Percentiles rank a stretch among this genome's conserved stretches.
Evolutionary conservation across 2,888 invertebrate species (phyloP).

Genomic region (Napeogenes inachia): DNA sequence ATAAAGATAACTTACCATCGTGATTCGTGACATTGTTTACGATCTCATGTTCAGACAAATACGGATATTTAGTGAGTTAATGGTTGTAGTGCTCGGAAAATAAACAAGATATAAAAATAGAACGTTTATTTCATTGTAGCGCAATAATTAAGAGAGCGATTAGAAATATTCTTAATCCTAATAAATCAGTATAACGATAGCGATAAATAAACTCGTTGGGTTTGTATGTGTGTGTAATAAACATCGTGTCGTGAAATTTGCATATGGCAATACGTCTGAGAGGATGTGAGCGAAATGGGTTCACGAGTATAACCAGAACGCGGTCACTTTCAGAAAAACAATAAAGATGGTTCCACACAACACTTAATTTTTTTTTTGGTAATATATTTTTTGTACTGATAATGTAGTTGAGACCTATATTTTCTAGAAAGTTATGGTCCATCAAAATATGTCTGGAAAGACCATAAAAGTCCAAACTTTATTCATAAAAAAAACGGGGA

Average conservation of each 20-base stretch:
- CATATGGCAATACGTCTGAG: constrained; percentile 58
- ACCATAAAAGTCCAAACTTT: no score
- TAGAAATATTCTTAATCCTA: constrained; percentile 28
- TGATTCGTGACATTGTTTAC: constrained; percentile 53
- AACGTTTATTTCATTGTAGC: not conserved
- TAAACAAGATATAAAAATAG: not conserved
- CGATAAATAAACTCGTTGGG: constrained; percentile 36
- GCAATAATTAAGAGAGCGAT: constrained; percentile 3
- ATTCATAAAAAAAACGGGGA: no score
- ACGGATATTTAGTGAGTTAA: constrained; percentile 34
- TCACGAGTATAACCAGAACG: constrained; percentile 47
- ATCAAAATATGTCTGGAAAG: no score
- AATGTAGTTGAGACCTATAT: no score
- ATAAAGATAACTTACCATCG: constrained; percentile 47
- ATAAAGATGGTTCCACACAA: constrained; percentile 44
- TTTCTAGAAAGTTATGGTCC: no score
- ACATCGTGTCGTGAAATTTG: constrained; percentile 59
- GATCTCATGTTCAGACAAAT: constrained; percentile 49
- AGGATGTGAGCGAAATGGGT: constrained; percentile 46
- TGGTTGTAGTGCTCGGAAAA: no score
- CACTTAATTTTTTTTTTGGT: constrained; percentile 11
- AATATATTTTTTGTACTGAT: not conserved
- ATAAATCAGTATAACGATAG: constrained; percentile 35
- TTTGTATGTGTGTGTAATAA: constrained; percentile 49
- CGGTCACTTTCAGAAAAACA: constrained; percentile 43